Base-by-base conservation (phyloP, 2,797 vertebrate genomes). In the Danionella dracula region DNA sequence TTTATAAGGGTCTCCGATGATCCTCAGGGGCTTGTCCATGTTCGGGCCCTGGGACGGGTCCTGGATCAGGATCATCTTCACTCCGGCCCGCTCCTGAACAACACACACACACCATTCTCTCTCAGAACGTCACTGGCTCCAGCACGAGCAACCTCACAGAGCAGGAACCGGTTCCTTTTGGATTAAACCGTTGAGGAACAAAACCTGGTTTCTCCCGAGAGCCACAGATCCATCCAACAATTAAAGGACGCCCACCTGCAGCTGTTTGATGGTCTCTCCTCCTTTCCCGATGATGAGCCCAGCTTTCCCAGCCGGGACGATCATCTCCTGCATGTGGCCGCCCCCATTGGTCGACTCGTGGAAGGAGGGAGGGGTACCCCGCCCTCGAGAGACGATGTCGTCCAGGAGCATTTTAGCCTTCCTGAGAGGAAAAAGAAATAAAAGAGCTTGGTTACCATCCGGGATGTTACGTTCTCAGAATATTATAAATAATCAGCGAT, bases 41-140 rank as follows among this genome's bases (percentile, higher is more conserved):
- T 97, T 98, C 1, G 93, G 91, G 35, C 92, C 92, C 83, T 98
- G 95, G 57, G 94, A 94, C 21, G 91, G 92, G 63, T 98, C 95
- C 78, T 98, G 95, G 78, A 98, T 96, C 48, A 98, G 87, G 76
- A 96, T 96, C 95, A 96, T 98, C 84, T 98, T 98, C 58, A 98
- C 94, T 56, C 95, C 95, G 1, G 94, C 94, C 1, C 94, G 88
- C 29, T 97, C 94, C 94, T 97, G 53, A 45, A 70, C 70, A 50
- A 54, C 16, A 58, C 17, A 37, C 0, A 2, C 4, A 10, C 21
- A 13, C 6, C 23, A 27, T 27, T 6, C 6, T 27, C 34, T n/a
- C 42, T 15, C 42, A 5, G 6, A 27, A 27, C 23, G 3, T 27
- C 23, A 27, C 6, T n/a, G n/a, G n/a, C n/a, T n/a, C n/a, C n/a